Conservation (phyloP, 2,888 invertebrate genomes). For the Prosopocoilus inquinatus region DNA sequence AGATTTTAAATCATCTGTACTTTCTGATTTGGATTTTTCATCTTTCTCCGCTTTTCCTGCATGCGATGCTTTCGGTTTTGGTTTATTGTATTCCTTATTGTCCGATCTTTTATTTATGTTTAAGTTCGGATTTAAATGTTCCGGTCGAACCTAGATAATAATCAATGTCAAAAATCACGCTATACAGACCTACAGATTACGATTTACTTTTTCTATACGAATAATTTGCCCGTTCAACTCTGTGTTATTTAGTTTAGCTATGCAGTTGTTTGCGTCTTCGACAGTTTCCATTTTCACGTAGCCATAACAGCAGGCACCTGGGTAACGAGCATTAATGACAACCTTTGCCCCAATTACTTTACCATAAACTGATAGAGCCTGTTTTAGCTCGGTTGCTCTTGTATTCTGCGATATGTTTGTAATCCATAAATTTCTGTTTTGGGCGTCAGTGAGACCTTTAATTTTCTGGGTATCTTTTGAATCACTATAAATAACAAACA, state of each 20-base stretch:
- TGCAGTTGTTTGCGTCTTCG: slow-evolving; percentile 86
- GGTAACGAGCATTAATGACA: slow-evolving; percentile 91
- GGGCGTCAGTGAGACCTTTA: slow-evolving; percentile 28
- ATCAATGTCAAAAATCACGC: background rate
- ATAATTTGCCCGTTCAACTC: slow-evolving; percentile 94
- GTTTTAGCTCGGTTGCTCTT: slow-evolving; percentile 91
- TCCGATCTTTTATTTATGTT: slow-evolving; percentile 21
- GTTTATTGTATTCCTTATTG: slow-evolving; percentile 14
- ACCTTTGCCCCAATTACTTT: slow-evolving; percentile 96
- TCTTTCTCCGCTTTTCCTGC: background rate
- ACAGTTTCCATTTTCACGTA: slow-evolving; percentile 93
- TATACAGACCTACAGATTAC: background rate
- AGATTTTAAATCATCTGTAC: slow-evolving; percentile 16
- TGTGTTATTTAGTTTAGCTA: slow-evolving; percentile 86
- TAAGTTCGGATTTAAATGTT: slow-evolving; percentile 43
- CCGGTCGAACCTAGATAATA: slow-evolving; percentile 42
- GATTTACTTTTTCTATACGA: slow-evolving; percentile 81
- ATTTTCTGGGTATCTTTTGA: slow-evolving; percentile 15
- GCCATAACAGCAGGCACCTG: slow-evolving; percentile 91
- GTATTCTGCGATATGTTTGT: slow-evolving; percentile 89
- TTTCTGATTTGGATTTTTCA: slow-evolving; percentile 15
- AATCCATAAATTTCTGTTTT: slow-evolving; percentile 84
- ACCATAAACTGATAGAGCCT: slow-evolving; percentile 87
- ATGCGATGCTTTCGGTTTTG: slow-evolving; percentile 1
- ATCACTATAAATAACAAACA: slow-evolving; percentile 27